phyloP scores from a whole-genome alignment of 2,797 vertebrate genomes.

The Sciurus vulgaris region DNA sequence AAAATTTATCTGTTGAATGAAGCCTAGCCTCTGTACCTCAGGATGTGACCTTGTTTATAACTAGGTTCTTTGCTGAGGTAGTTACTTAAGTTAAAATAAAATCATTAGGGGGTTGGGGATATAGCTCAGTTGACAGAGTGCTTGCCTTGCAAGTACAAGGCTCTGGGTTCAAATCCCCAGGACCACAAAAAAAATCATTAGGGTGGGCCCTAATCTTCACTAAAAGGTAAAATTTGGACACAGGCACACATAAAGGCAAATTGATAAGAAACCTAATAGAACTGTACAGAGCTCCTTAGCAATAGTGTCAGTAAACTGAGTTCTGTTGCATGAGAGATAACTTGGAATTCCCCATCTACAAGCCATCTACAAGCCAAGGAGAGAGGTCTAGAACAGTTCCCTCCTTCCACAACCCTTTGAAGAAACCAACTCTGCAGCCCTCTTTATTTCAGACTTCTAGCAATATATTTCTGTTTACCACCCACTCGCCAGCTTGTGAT shows the following conservation, averaged over 20 bases:
- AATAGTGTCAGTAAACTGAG: not conserved
- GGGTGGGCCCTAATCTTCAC: not conserved
- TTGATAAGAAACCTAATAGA: conserved; percentile 19
- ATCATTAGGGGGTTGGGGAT: not conserved
- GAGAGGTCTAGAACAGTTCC: not conserved
- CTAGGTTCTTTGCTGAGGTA: not conserved
- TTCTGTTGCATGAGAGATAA: conserved; percentile 15
- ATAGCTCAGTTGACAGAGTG: no score
- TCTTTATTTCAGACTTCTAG: not conserved
- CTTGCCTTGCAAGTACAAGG: no score
- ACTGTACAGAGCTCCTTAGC: conserved; percentile 9
- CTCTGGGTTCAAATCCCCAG: no score
- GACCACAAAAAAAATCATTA: not conserved
- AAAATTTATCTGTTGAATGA: not conserved
- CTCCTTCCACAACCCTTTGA: not conserved
- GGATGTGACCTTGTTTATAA: conserved; percentile 38
- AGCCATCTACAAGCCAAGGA: not conserved
- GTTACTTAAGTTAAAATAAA: conserved; percentile 48
- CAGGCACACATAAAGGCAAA: not conserved
- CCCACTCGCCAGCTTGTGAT: not conserved
- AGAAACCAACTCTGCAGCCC: not conserved
- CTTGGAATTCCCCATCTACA: not conserved
- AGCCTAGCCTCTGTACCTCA: not conserved
- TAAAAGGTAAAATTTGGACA: conserved; percentile 11
- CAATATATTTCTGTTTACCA: not conserved